These are phyloP conservation scores for Galeopterus variegatus DNA, from an alignment of 2,113 vertebrate genomes.

Conservation along the genomic window DNA sequence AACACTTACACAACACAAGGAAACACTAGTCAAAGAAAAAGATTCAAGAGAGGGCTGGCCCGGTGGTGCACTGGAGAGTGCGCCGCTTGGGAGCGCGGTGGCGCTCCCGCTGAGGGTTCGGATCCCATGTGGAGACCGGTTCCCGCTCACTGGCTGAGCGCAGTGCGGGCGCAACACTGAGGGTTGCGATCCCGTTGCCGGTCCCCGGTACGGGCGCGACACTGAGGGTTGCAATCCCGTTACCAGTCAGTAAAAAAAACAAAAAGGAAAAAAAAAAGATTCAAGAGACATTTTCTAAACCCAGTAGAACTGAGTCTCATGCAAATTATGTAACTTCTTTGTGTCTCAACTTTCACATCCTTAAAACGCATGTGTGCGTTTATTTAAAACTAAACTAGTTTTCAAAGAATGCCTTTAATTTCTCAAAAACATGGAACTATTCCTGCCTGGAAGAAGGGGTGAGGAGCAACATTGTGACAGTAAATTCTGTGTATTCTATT, in stretches of 20 bases:
- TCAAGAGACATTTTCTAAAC: background rate
- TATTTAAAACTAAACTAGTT: background rate
- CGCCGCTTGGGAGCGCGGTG: too few relatives aligned
- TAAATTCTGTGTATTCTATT: background rate
- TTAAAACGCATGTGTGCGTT: background rate
- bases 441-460: background rate
- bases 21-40: constrained; percentile 30
- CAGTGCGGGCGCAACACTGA: too few relatives aligned
- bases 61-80: too few relatives aligned
- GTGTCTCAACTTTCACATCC: background rate
- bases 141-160: too few relatives aligned
- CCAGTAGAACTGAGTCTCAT: background rate
- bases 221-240: too few relatives aligned
- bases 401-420: constrained; percentile 39
- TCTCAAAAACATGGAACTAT: background rate
- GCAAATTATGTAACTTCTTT: background rate
- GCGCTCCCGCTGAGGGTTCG: too few relatives aligned
- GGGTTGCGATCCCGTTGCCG: too few relatives aligned
- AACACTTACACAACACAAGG: background rate
- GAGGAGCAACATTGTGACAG: background rate
- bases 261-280: background rate
- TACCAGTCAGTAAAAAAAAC: too few relatives aligned
- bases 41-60: background rate
- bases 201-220: too few relatives aligned
- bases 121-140: too few relatives aligned